Evolutionary conservation across 2,888 invertebrate species (phyloP), one percentile per base, ranked within the genome.

Genomic region (Dioctria rufipes): DNA sequence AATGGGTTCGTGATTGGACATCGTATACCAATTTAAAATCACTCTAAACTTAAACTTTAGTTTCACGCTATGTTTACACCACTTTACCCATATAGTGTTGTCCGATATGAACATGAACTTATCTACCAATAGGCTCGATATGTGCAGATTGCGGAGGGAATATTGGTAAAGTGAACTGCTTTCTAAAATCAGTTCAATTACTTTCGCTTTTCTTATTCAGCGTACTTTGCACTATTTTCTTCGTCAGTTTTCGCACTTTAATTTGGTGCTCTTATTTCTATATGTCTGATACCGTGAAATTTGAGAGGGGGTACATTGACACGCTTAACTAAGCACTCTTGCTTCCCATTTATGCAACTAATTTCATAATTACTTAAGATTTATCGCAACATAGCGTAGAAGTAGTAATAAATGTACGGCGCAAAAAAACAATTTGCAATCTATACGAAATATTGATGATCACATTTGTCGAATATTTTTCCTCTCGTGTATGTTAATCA

Each of bases 151-250:
- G 69, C 51, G 69, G 51, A 8, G 39, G 39, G 49, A 25, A 25
- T 25, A 5, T 39, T 4, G 69, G 13, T 37, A 37, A 25, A 69
- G 51, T 43, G 11, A 51, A 69, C 51, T 69, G 69, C 69, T 69
- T 69, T 69, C 69, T 69, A 69, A 69, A 69, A 69, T 69, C 51
- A 25, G 73, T 73, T 25, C 73, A 73, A 73, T 73, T 73, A 73
- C 73, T 73, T 73, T 73, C 73, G 73, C 73, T 73, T 73, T 73
- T 73, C 73, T 73, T 73, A 58, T 58, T 60, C 37, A 25, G 8
- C 40, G 73, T 42, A 73, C 42, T 73, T 73, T 58, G 73, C 11
- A 25, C 73, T 40, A 60, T 73, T 73, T 66, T 42, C 42, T 49
- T 51, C 37, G 42, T 39, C 13, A 73, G 58, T 42, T 58, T 73